Evolutionary conservation across 2,888 invertebrate species (phyloP).

Genomic region (Fragum whitleyi): DNA sequence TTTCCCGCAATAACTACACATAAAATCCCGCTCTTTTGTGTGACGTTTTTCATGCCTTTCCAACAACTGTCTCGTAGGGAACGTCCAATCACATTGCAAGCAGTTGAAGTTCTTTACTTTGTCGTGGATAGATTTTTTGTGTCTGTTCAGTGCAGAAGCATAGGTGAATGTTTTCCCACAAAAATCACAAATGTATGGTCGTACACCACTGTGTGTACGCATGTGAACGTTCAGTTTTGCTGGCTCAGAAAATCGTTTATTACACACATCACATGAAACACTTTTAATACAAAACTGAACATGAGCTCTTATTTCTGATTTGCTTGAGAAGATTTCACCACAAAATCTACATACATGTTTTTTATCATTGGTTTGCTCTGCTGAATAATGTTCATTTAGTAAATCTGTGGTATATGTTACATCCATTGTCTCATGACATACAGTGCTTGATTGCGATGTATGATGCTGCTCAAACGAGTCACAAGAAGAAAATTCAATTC

Average conservation of each 20-base stretch:
- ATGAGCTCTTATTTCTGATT: background rate
- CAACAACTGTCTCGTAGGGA: background rate
- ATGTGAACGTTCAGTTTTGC: slow-evolving; percentile 7
- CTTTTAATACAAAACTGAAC: slow-evolving; percentile 3
- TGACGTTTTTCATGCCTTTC: background rate
- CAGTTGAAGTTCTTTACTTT: slow-evolving; percentile 7
- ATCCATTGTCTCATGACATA: too few species aligned
- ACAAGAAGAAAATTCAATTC: too few species aligned
- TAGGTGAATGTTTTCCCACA: background rate
- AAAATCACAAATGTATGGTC: slow-evolving; percentile 5
- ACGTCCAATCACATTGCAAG: background rate
- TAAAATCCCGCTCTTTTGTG: background rate
- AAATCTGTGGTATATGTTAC: too few species aligned
- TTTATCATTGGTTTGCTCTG: background rate
- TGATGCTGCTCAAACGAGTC: too few species aligned
- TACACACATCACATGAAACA: slow-evolving; percentile 1
- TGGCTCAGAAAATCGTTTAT: background rate
- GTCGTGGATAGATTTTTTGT: slow-evolving; percentile 7
- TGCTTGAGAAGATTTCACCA: background rate
- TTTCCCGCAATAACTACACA: slow-evolving; percentile 11
- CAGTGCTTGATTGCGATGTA: too few species aligned
- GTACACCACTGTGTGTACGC: background rate
- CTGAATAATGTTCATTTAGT: too few species aligned
- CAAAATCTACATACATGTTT: slow-evolving; percentile 3
- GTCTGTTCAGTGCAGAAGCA: background rate